Base-by-base conservation (phyloP, 1,140 invertebrate genomes). In the Geopemphigus sp. region DNA sequence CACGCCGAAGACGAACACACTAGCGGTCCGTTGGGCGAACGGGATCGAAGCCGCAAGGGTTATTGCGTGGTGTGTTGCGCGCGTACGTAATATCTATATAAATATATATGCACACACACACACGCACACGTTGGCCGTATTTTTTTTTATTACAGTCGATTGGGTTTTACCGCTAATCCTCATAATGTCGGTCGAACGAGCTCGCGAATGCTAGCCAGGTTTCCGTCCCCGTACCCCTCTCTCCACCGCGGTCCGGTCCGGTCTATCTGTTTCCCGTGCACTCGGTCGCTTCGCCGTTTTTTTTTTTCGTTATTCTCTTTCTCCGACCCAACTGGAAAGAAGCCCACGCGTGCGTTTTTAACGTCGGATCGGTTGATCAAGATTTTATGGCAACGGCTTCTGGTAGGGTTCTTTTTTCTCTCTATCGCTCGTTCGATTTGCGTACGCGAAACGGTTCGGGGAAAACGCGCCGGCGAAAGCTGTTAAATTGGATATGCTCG, bases 161-260 rank as follows among this genome's bases (percentile, higher is more conserved):
- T 78, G 74, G 73, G 73, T 76, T 59, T 61, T 76, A 63, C 57
- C 50, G 56, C 45, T 78, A 78, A 78, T 78, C 74, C 57, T 78
- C 32, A 39, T 50, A 59, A 74, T 59, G 72, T n/a, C 74, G 74
- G 74, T 78, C 56, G 74, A 78, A 61, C 74, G 74, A 78, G 57
- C 39, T 63, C 57, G 74, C 57, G 74, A 63, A 78, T 50, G 50
- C 74, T 47, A 63, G 74, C 74, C 74, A 78, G 56, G 74, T 45
- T 78, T 57, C n/a, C n/a, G n/a, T n/a, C n/a, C n/a, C n/a, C n/a
- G n/a, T n/a, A n/a, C n/a, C n/a, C n/a, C 59, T 57, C 24, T 45
- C 14, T 68, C 24, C 24, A 56, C 32, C 32, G 3, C 32, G 8
- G 11, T 15, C 56, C n/a, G n/a, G n/a, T n/a, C n/a, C n/a, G n/a